Base-by-base conservation (phyloP, 1,140 invertebrate species). In the Leptopilina boulardi region DNA sequence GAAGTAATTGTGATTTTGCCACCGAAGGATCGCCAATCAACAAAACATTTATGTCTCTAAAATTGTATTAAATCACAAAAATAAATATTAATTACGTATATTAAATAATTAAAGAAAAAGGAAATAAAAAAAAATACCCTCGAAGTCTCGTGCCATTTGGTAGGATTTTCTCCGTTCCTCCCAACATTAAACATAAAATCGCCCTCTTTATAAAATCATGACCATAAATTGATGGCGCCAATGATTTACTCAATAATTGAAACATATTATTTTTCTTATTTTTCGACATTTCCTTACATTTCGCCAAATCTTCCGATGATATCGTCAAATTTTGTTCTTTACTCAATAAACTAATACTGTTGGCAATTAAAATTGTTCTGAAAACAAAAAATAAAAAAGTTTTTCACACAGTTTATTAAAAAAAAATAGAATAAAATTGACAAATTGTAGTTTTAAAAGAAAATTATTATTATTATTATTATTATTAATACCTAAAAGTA, bases 11-110 rank as follows among this genome's bases (percentile, higher is more conserved):
- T 0, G 98, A 99, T 91, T 99, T 99, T 3, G 99, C 99, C 59
- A 99, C 99, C 71, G 98, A 99, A 0, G 99, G 99, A 93, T 99
- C 99, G 59, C 99, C 99, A 87, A 99, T 99, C 0, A 99, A 91
- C 18, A 99, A 92, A 41, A 99, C 92, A 90, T 99, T 99, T 70
- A 99, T 99, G 87, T 99, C 99, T 82, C 96, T 96, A 87, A 21
- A 90, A 88, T 51, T 23, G 0, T 34, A 47, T 19, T 70, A 71
- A 30, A 71, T 71, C 21, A 41, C 73, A 70, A 70, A 10, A 70
- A 3, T 42, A 73, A 15, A 56, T 51, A 18, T 19, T 34, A 5
- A 70, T 19, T 73, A 23, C 9, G 56, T 74, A 59, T 73, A 9
- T 66, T 44, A 70, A 44, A 3, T 15, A 23, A 75, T 41, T 72